Base-by-base conservation (phyloP, 2,888 invertebrate species). In the Pyrochroa serraticornis region DNA sequence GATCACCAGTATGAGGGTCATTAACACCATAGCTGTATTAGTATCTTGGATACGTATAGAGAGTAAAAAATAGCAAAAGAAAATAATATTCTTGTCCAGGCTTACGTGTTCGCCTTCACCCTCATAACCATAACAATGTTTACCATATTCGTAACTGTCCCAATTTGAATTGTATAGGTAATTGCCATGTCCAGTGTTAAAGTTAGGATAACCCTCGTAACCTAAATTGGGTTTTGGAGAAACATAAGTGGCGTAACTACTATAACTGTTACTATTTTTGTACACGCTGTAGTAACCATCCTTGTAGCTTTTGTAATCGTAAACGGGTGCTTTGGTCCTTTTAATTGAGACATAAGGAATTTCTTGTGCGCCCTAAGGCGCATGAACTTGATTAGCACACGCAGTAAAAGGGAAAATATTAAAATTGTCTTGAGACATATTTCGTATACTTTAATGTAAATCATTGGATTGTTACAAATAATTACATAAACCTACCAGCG, bases 21-120 rank as follows among this genome's bases (percentile, higher is more conserved):
- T 39, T 38, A 1, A 58, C 58, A 5, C 58, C 58, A 36, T 58
- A 58, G 10, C 32, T 42, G 37, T 42, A 58, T 13, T 58, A 32
- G 46, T 58, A 58, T 37, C 46, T 58, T 1, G 58, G 58, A 41
- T 58, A 58, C n/a, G 58, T 45, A 51, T 58, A 42, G 5, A 42
- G 48, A n/a, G 3, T 36, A 34, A 8, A 31, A 22, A 12, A 22
- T 46, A 46, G 9, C 22, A 22, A 6, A 1, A 50, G 6, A 3
- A 2, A 31, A 35, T n/a, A 33, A 8, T 3, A 1, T 34, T 33
- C 9, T 33, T n/a, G n/a, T n/a, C n/a, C n/a, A 31, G 2, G 33
- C 50, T 38, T 50, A 55, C 55, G 8, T 53, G 46, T 7, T 42
- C 55, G n/a, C 31, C 39, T 44, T 51, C 52, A 8, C 36, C 52